phyloP scores from a whole-genome alignment of 1,140 invertebrate species.

The Nomia melanderi region DNA sequence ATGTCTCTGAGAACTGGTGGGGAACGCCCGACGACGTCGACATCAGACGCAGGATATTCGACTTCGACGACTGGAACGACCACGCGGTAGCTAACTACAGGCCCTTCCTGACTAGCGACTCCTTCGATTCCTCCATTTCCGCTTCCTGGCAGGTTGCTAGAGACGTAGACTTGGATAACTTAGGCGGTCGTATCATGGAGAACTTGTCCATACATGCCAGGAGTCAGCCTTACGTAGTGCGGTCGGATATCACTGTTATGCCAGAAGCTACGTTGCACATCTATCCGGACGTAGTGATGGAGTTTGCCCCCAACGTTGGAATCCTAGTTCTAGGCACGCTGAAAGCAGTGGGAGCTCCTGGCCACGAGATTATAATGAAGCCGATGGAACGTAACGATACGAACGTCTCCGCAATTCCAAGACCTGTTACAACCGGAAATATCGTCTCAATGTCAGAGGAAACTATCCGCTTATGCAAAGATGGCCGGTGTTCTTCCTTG shows the following conservation, averaged over 20 bases:
- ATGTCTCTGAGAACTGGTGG: slow-evolving; percentile 98
- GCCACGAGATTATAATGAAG: slow-evolving; percentile 91
- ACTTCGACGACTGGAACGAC: slow-evolving; percentile 99
- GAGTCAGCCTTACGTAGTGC: slow-evolving; percentile 89
- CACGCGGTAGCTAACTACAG: slow-evolving; percentile 95
- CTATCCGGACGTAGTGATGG: slow-evolving; percentile 93
- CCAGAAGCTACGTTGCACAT: slow-evolving; percentile 93
- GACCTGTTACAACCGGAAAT: slow-evolving; percentile 49
- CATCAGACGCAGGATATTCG: slow-evolving; percentile 95
- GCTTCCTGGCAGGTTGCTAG: slow-evolving; percentile 82
- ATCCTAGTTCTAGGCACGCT: slow-evolving; percentile 97
- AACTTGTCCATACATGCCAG: slow-evolving; percentile 87
- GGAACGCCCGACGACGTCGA: slow-evolving; percentile 86
- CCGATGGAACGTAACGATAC: slow-evolving; percentile 80
- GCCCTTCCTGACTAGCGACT: slow-evolving; percentile 91
- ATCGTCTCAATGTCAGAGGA: slow-evolving; percentile 68
- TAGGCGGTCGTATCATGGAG: slow-evolving; percentile 92
- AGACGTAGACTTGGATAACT: slow-evolving; percentile 84
- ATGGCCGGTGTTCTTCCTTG: slow-evolving; percentile 85
- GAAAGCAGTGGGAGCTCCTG: slow-evolving; percentile 90
- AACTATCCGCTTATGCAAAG: slow-evolving; percentile 88
- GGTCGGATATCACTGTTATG: slow-evolving; percentile 97
- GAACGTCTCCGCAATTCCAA: slow-evolving; percentile 21
- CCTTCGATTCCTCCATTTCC: slow-evolving; percentile 89
- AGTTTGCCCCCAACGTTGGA: slow-evolving; percentile 98